phyloP scores from a whole-genome alignment of 2,888 invertebrate species.

The Spatulosminthurus flaviceps region DNA sequence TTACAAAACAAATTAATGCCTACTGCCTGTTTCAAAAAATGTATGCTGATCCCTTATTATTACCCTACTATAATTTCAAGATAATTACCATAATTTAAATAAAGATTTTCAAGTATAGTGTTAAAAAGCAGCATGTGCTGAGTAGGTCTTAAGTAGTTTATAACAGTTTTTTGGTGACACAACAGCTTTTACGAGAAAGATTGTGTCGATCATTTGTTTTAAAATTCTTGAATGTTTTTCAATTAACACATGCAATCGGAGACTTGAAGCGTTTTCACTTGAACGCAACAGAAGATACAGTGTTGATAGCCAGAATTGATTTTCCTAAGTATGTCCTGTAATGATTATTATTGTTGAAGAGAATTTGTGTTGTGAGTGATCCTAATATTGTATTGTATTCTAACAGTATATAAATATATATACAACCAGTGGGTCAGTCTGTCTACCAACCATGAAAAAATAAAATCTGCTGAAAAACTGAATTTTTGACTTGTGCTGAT shows the following conservation, averaged over 20 bases:
- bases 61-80: too few relatives aligned
- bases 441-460: slow-evolving; percentile 32
- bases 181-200: neutral
- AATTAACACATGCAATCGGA: slow-evolving; percentile 28
- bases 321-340: slow-evolving; percentile 25
- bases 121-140: too few relatives aligned
- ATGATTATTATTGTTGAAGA: neutral
- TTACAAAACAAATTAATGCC: too few relatives aligned
- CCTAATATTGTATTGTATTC: slow-evolving; percentile 37
- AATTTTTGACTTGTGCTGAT: neutral
- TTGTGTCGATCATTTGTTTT: neutral
- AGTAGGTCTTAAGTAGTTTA: too few relatives aligned
- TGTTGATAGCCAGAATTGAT: slow-evolving; percentile 18
- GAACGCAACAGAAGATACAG: neutral
- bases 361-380: slow-evolving; percentile 42
- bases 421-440: slow-evolving; percentile 35
- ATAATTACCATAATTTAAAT: too few relatives aligned
- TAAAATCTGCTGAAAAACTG: slow-evolving; percentile 21
- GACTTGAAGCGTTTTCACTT: slow-evolving; percentile 11
- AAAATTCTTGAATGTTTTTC: neutral
- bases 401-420: slow-evolving; percentile 30
- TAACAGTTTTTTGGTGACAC: neutral
- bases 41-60: too few relatives aligned
- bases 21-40: too few relatives aligned
- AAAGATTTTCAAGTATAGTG: too few relatives aligned